phyloP scores from a whole-genome alignment of 2,113 vertebrate genomes.

The Hippopotamus amphibius region DNA sequence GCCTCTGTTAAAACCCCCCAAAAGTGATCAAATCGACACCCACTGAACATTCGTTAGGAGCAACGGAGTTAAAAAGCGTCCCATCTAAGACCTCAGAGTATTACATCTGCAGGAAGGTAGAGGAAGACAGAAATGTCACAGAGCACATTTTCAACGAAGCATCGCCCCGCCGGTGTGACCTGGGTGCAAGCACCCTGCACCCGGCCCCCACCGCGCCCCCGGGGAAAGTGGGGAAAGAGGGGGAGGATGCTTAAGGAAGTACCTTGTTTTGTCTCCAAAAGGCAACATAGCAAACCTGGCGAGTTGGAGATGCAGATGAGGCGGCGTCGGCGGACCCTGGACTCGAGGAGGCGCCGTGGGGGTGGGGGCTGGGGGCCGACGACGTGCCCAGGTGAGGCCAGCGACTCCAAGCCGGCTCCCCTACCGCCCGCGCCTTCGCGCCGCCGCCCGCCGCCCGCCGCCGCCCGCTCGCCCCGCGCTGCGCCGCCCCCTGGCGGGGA shows the following conservation, averaged over 20 bases:
- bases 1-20: neutral
- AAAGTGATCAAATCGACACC: neutral
- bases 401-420: neutral
- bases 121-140: neutral
- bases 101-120: neutral
- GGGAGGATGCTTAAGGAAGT: conserved; percentile 61
- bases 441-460: neutral
- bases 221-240: neutral
- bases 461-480: neutral
- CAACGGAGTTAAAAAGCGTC: neutral
- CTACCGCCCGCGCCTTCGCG: neutral
- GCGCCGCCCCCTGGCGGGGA: conserved; percentile 59
- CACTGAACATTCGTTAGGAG: neutral
- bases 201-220: neutral
- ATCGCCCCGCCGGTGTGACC: neutral
- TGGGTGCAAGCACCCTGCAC: neutral
- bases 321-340: neutral
- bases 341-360: neutral
- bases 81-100: neutral
- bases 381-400: neutral
- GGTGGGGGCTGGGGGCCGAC: too few relatives aligned
- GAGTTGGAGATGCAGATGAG: neutral
- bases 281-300: conserved; percentile 85
- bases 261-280: conserved; percentile 88
- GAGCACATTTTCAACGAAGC: neutral